phyloP scores from a whole-genome alignment of 2,113 vertebrate species.

The Callorhinus ursinus region DNA sequence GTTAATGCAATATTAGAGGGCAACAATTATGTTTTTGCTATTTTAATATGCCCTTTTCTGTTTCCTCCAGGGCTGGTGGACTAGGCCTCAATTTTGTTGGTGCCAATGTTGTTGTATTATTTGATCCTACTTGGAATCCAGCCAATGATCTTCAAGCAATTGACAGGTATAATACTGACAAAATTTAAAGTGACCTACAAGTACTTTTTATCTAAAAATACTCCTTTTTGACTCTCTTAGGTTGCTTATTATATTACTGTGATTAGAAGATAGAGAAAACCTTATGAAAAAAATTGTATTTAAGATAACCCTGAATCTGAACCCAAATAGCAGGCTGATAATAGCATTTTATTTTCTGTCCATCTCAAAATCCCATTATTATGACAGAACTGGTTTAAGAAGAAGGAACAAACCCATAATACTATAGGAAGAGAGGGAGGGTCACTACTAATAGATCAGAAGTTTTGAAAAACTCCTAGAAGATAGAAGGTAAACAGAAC shows the following conservation, averaged over 20 bases:
- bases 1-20: not conserved
- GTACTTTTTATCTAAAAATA: constrained; percentile 42
- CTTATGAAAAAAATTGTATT: not conserved
- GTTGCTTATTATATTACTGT: not conserved
- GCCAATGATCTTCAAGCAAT: constrained; percentile 98
- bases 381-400: constrained; percentile 14
- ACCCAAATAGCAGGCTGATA: not conserved
- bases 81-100: constrained; percentile 98
- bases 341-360: constrained; percentile 11
- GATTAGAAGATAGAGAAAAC: not conserved
- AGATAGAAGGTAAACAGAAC: not conserved
- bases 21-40: not conserved
- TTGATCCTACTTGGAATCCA: constrained; percentile 99
- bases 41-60: constrained; percentile 30
- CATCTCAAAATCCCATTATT: not conserved
- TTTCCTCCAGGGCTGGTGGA: constrained; percentile 93
- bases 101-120: constrained; percentile 96
- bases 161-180: constrained; percentile 89
- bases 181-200: constrained; percentile 53
- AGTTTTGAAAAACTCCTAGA: constrained; percentile 28
- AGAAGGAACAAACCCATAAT: not conserved
- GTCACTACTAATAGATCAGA: not conserved
- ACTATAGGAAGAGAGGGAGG: not conserved
- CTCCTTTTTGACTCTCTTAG: not conserved
- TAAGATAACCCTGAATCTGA: not conserved